Conservation (phyloP, 2,113 vertebrate species). For the Neopipo cinnamomea region DNA sequence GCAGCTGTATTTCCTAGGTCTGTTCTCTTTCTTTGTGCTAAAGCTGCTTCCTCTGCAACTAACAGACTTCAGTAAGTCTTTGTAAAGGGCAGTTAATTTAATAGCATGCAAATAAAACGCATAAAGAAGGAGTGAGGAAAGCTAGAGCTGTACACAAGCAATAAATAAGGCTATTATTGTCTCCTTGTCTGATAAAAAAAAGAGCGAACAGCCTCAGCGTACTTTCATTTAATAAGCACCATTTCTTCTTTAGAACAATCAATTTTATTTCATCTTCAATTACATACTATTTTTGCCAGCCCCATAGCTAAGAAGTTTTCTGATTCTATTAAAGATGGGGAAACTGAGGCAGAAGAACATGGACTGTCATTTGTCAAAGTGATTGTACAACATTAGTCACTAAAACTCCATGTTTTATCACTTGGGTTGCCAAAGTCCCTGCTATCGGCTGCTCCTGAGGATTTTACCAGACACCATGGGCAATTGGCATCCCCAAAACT, state of each 20-base stretch:
- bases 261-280: not conserved
- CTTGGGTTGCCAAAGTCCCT: not conserved
- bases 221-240: not conserved
- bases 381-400: not conserved
- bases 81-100: not conserved
- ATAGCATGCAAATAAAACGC: not conserved
- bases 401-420: not conserved
- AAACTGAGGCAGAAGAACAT: not conserved
- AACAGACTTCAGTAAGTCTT: not conserved
- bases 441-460: accelerated
- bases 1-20: not conserved
- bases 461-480: not conserved
- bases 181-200: not conserved
- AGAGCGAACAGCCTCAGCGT: not conserved
- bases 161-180: not conserved
- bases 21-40: not conserved
- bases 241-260: not conserved
- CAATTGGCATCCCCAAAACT: not conserved
- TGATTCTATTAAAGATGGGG: not conserved
- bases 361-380: not conserved
- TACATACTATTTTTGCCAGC: not conserved
- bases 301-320: not conserved
- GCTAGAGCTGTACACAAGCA: not conserved
- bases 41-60: not conserved
- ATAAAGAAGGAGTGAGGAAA: not conserved